Conservation (phyloP, 1,140 invertebrate genomes). For the Formica exsecta region DNA sequence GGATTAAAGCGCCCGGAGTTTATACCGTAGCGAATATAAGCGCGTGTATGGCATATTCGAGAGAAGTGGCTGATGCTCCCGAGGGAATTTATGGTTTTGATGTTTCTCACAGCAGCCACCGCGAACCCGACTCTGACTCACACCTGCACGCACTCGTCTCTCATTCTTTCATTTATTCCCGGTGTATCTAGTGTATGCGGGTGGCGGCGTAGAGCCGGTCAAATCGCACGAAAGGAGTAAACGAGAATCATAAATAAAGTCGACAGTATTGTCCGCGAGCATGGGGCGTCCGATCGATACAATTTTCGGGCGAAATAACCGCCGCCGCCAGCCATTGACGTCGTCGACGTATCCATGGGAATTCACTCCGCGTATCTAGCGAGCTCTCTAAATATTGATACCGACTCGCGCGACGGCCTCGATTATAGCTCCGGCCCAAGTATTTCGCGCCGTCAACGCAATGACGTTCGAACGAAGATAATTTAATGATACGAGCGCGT, state of each 20-base stretch:
- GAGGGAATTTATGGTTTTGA: conserved; percentile 71
- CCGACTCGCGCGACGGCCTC: conserved; percentile 3
- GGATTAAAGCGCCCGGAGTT: conserved; percentile 42
- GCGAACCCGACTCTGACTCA: conserved; percentile 40
- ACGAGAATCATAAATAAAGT: conserved; percentile 58
- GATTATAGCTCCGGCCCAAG: conserved; percentile 18
- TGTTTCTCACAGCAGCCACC: conserved; percentile 67
- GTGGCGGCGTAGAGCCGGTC: conserved; percentile 16
- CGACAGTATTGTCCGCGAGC: conserved; percentile 42
- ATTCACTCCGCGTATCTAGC: conserved; percentile 40
- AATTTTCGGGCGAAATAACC: conserved; percentile 47
- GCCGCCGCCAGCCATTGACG: conserved; percentile 18
- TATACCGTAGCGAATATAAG: conserved; percentile 54
- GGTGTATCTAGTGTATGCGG: not conserved
- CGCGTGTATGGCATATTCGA: conserved; percentile 30
- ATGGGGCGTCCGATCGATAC: not conserved
- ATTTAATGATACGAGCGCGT: conserved; percentile 33
- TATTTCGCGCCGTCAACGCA: not conserved
- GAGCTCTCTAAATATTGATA: conserved; percentile 50
- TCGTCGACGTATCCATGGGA: conserved; percentile 34
- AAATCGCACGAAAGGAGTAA: conserved; percentile 62
- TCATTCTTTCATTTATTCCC: not conserved
- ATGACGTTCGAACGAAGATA: not conserved
- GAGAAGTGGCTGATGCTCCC: conserved; percentile 48
- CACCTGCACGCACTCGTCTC: conserved; percentile 32